Evolutionary conservation across 2,113 vertebrate species (phyloP).

Genomic region (Tyrannus savana): DNA sequence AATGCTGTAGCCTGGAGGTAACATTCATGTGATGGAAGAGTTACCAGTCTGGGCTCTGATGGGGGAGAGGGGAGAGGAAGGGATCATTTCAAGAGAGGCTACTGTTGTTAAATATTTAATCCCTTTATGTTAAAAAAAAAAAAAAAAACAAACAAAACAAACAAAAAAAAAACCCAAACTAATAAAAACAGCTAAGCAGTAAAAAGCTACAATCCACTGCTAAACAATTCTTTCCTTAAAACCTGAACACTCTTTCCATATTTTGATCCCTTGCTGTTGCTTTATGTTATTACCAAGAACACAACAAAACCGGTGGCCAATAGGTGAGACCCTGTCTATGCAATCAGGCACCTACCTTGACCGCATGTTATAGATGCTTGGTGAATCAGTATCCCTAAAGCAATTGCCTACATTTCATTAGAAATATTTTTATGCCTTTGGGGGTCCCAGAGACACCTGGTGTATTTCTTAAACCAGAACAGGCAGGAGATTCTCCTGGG

Average conservation of each 20-base stretch:
- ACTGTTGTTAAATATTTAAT: conserved; percentile 8
- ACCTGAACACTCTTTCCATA: neutral
- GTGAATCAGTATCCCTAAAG: neutral
- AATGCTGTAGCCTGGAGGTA: conserved; percentile 65
- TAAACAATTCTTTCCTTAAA: neutral
- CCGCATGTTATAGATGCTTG: neutral
- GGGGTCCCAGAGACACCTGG: neutral
- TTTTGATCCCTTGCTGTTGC: neutral
- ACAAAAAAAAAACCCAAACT: neutral
- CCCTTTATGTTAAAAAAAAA: neutral
- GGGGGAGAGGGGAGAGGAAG: neutral
- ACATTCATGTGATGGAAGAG: conserved; percentile 39
- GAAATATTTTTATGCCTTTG: neutral
- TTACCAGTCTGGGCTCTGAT: neutral
- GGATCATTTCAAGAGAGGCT: neutral
- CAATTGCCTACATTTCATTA: neutral
- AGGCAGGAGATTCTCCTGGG: neutral
- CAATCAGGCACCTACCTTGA: neutral
- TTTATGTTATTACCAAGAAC: neutral
- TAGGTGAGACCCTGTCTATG: neutral
- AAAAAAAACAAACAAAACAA: neutral
- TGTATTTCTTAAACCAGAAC: neutral
- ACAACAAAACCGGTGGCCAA: neutral
- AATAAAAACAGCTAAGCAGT: neutral
- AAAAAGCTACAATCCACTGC: neutral